These are phyloP conservation scores for Mycalesis mineus DNA, from an alignment of 2,888 invertebrate genomes.

Conservation along the genomic window DNA sequence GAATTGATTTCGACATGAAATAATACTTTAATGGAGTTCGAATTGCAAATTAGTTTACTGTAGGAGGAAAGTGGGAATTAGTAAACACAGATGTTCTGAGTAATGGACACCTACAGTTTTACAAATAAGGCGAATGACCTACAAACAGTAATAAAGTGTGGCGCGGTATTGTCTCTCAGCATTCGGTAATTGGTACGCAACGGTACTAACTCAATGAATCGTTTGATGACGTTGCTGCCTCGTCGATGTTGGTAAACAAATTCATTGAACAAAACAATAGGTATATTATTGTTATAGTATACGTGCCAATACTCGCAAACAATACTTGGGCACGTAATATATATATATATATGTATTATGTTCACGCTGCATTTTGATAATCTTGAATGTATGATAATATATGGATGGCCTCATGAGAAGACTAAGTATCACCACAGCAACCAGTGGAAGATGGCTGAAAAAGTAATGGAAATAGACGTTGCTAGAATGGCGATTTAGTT, in stretches of 20 bases:
- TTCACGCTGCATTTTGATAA: too few relatives aligned
- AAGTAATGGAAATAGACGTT: too few relatives aligned
- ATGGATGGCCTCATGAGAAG: too few relatives aligned
- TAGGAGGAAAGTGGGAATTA: slow-evolving; percentile 7
- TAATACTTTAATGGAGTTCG: too few relatives aligned
- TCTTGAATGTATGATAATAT: too few relatives aligned
- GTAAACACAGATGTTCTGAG: slow-evolving; percentile 3
- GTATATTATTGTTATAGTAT: neutral
- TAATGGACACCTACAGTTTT: slow-evolving; percentile 5
- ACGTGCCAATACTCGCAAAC: neutral
- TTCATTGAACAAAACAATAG: slow-evolving; percentile 19
- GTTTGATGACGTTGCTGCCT: slow-evolving; percentile 7
- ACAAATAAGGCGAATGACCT: slow-evolving; percentile 13
- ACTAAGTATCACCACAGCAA: too few relatives aligned
- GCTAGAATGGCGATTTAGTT: too few relatives aligned
- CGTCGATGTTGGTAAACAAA: slow-evolving; percentile 16
- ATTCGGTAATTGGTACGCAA: slow-evolving; percentile 9
- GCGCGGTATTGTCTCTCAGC: slow-evolving; percentile 9
- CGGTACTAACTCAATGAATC: slow-evolving; percentile 1
- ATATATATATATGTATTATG: too few relatives aligned
- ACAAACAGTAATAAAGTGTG: slow-evolving; percentile 1
- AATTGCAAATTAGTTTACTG: neutral
- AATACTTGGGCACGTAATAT: neutral
- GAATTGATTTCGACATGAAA: neutral
- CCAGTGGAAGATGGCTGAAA: too few relatives aligned